Percentiles rank a stretch among this genome's conserved stretches.
These are phyloP conservation scores for Trichoplusia ni DNA, from an alignment of 1,140 invertebrate genomes.

Conservation along the genomic window DNA sequence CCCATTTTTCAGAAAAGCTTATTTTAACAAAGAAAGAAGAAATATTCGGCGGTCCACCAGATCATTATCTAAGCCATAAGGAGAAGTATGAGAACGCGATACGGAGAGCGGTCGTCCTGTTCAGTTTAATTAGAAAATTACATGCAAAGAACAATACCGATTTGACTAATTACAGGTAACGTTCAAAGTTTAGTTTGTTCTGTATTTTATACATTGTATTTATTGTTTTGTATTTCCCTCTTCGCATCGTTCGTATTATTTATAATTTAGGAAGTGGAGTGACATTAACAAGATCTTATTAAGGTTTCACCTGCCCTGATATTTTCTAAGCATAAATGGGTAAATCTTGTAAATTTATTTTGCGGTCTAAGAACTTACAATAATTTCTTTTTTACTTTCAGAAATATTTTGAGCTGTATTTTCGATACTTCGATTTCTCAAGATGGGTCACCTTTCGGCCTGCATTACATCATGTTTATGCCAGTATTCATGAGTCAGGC, in stretches of 20 bases:
- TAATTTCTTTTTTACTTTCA: constrained; percentile 56
- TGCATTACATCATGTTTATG: constrained; percentile 96
- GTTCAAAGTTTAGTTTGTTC: neutral
- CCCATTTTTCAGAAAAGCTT: constrained; percentile 84
- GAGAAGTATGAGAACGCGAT: constrained; percentile 90
- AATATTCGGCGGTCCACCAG: constrained; percentile 83
- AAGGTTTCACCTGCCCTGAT: too few relatives aligned
- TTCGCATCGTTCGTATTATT: too few relatives aligned
- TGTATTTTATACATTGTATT: too few relatives aligned
- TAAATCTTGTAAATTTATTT: too few relatives aligned
- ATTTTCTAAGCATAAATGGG: too few relatives aligned
- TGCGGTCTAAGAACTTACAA: neutral
- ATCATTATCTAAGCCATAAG: constrained; percentile 91
- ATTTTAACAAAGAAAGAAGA: constrained; percentile 87
- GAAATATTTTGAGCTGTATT: constrained; percentile 86
- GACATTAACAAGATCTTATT: too few relatives aligned
- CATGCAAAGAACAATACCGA: constrained; percentile 84
- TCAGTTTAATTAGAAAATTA: constrained; percentile 86
- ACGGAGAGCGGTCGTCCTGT: constrained; percentile 86
- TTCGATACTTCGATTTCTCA: constrained; percentile 87
- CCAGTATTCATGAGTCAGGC: constrained; percentile 93
- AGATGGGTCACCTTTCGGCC: constrained; percentile 90
- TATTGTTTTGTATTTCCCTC: neutral
- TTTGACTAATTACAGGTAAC: constrained; percentile 84
- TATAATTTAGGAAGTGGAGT: too few relatives aligned